Evolutionary conservation across 2,797 vertebrate species (phyloP), one percentile per base, ranked within the genome.

Genomic region (Myotis vivesi): DNA sequence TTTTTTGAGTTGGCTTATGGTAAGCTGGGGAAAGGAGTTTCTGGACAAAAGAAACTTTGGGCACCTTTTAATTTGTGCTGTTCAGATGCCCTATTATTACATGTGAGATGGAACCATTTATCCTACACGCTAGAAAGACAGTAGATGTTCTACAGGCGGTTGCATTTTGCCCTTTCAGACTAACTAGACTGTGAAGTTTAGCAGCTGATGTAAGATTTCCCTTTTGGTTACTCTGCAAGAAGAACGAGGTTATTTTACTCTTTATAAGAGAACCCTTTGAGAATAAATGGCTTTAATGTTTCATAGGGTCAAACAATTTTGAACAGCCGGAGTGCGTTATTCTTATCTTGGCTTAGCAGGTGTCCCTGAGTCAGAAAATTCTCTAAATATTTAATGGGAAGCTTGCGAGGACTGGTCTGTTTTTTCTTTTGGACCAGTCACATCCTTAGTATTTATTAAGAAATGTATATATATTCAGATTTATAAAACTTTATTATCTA

Each of bases 311-410:
- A 95, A 95, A 87, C 81, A 77, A 90, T 83, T 96, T 89, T 85
- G 81, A 95, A 85, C 76, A 93, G 53, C 90, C 85, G 59, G 87
- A 93, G 90, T 92, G 71, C 81, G 92, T 97, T 96, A 87, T 96
- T 96, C 94, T 97, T 97, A 96, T 94, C 93, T 87, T 53, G 90
- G 84, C 94, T 92, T 95, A 93, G 93, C 90, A 90, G 95, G 94
- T 96, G 81, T 90, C 73, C 92, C 16, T 62, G 85, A 87, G 55
- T 90, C 88, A 85, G 90, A 97, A 94, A 77, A 64, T 13, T 87
- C 71, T 87, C 59, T 97, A 95, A 97, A 97, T 97, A 96, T 95
- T 97, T 96, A 94, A 97, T 95, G 57, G 83, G 79, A 84, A 94
- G 81, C 69, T 92, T 33, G 85, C 0, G 9, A 92, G 83, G 77